Base-by-base conservation (phyloP, 2,888 invertebrate species). In the Punctoribates punctum region DNA sequence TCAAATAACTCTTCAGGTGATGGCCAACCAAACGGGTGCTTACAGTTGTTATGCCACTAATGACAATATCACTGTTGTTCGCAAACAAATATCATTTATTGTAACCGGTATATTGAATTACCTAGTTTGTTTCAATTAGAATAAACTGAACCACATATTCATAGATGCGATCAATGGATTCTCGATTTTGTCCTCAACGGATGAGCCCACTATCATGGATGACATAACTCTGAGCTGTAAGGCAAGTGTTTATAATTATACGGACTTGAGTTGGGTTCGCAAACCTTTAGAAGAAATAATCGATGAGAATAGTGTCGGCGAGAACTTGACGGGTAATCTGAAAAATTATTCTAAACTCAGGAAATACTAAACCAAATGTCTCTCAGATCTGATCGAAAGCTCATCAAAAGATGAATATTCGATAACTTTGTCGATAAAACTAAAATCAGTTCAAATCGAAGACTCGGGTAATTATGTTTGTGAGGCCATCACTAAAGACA, bases 201-300 rank as follows among this genome's bases (percentile, higher is more conserved):
- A 54, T 57, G 78, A 62, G 80, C 80, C 86, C 0, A 87, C 88
- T 0, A 84, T 85, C 42, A 88, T 87, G 0, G 89, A 90, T 78
- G 81, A 86, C 75, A 81, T 89, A 0, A 83, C 82, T 20, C 79
- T 90, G 8, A 85, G 83, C 6, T 90, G 90, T 82, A 88, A 86
- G 2, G 88, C 87, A 0, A 86, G 88, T 0, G 84, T 86, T 23
- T 86, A 86, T 79, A 85, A 87, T 78, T 88, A 86, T 79, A 84
- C 86, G 0, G 82, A 85, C 15, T 82, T 89, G 1, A 80, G 82
- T 20, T 90, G 90, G 90, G 13, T 74, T 8, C 42, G 54, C 27
- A 72, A 23, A 23, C 38, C 72, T 17, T 27, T 46, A n/a, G 38
- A 75, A 5, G 5, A 75, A 5, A 54, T 9, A 13, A 23, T 46